phyloP scores from a whole-genome alignment of 2,888 invertebrate species.

The Mechanitis mazaeus region DNA sequence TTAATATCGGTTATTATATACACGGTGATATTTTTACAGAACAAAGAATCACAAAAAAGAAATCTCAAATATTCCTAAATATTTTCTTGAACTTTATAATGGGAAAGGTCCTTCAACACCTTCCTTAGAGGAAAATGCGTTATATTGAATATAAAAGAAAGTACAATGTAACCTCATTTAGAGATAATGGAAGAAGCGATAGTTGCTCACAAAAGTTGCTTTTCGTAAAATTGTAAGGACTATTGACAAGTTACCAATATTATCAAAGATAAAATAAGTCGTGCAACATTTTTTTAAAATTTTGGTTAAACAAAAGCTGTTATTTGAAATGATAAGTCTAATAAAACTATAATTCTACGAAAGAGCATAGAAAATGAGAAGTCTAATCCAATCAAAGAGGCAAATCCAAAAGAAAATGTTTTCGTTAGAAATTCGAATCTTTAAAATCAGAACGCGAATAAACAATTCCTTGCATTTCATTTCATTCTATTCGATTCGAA shows the following conservation, averaged over 20 bases:
- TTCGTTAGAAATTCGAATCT: constrained; percentile 29
- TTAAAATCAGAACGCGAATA: constrained; percentile 42
- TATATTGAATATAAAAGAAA: constrained; percentile 20
- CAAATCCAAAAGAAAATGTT: constrained; percentile 17
- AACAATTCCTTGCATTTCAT: constrained; percentile 51
- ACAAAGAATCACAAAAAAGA: too few relatives aligned
- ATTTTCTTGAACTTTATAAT: background rate
- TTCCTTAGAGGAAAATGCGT: constrained; percentile 16
- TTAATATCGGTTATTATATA: too few relatives aligned
- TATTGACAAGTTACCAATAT: background rate
- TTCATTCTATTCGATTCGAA: constrained; percentile 32
- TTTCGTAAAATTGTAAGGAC: too few relatives aligned
- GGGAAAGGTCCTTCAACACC: background rate
- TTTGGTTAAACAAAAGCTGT: too few relatives aligned
- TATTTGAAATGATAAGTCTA: too few relatives aligned
- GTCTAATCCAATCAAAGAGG: constrained; percentile 13
- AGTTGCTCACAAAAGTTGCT: too few relatives aligned
- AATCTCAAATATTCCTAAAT: background rate
- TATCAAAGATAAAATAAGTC: too few relatives aligned
- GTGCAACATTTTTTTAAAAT: too few relatives aligned
- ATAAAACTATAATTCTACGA: too few relatives aligned
- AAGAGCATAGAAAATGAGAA: background rate
- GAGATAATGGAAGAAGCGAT: too few relatives aligned
- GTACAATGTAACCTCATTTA: constrained; percentile 12
- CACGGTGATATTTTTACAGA: too few relatives aligned